Base-by-base conservation (phyloP, 2,113 vertebrate species). In the Psophia crepitans region DNA sequence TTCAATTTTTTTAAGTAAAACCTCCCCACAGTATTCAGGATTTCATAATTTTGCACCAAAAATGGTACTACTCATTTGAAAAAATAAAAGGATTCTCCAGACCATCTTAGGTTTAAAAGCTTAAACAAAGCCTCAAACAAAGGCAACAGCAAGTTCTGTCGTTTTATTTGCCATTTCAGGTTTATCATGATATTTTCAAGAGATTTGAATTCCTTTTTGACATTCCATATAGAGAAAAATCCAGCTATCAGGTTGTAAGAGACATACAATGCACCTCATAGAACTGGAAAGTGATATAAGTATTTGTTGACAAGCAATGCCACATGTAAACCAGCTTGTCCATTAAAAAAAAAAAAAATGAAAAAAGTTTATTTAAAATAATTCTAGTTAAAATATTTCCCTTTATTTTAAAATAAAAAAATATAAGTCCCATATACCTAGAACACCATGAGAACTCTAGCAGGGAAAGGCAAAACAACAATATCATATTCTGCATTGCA, bases 401-500 rank as follows among this genome's bases (percentile, higher is more conserved):
- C 21, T 89, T 49, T 66, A 26, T 54, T 89, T 82, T 32, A 61
- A 63, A 66, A 21, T 14, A 13, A 44, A 60, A 48, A n/a, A 16
- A 6, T 22, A 12, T 0, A 87, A 58, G 27, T 27, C 5, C 4
- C 2, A 2, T n/a, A 28, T 53, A 39, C 9, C 33, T 18, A 41
- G 11, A 79, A 35, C 12, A 44, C 20, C 14, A n/a, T 19, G 7
- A 79, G 61, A 83, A 43, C 12, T 51, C 20, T 35, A 56, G 7
- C 4, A 56, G 20, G 23, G 32, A 58, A 77, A 70, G n/a, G 53
- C 5, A 91, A 85, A 51, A 1, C 64, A 68, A 9, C 23, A 91
- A 11, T 6, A 73, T 9, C 16, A 41, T 17, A 49, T 0, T 5
- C 33, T 37, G n/a, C 9, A 28, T 5, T 6, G 7, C 1, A 3